Percentiles rank a stretch among this genome's conserved stretches.
phyloP scores from a whole-genome alignment of 2,888 invertebrate species.

The Lacanobia oleracea region DNA sequence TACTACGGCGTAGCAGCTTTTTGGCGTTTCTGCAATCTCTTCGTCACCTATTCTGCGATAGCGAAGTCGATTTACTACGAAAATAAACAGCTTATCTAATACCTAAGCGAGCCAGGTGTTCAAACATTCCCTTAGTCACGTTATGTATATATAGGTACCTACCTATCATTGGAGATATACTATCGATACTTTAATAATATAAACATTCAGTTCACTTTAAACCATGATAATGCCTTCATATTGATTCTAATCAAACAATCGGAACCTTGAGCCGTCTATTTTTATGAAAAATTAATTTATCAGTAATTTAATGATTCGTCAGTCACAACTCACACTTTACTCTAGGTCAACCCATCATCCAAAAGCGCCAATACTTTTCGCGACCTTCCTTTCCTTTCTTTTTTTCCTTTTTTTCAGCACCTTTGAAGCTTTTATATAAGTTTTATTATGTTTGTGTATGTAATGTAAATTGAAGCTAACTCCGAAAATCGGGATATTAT shows the following conservation, averaged over 20 bases:
- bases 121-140: slow-evolving; percentile 22
- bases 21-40: slow-evolving; percentile 8
- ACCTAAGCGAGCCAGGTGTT: slow-evolving; percentile 27
- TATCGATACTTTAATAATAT: slow-evolving; percentile 16
- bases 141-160: background rate
- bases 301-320: background rate
- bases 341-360: too few relatives aligned
- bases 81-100: slow-evolving; percentile 35
- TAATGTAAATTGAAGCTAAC: too few relatives aligned
- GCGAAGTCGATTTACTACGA: slow-evolving; percentile 7
- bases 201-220: slow-evolving; percentile 2
- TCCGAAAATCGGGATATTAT: too few relatives aligned
- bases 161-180: slow-evolving; percentile 9
- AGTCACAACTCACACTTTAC: background rate
- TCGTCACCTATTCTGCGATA: slow-evolving; percentile 2
- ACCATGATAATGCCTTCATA: background rate
- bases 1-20: background rate
- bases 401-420: too few relatives aligned
- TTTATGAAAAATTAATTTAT: too few relatives aligned
- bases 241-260: background rate
- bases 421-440: too few relatives aligned
- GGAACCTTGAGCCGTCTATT: too few relatives aligned
- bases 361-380: too few relatives aligned
- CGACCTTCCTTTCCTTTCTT: too few relatives aligned
- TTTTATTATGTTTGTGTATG: too few relatives aligned